A percentile compares a stretch with the other conserved stretches of the same genome.
These are phyloP conservation scores for Melanargia galathea DNA, from an alignment of 2,888 invertebrate species.

Conservation along the genomic window DNA sequence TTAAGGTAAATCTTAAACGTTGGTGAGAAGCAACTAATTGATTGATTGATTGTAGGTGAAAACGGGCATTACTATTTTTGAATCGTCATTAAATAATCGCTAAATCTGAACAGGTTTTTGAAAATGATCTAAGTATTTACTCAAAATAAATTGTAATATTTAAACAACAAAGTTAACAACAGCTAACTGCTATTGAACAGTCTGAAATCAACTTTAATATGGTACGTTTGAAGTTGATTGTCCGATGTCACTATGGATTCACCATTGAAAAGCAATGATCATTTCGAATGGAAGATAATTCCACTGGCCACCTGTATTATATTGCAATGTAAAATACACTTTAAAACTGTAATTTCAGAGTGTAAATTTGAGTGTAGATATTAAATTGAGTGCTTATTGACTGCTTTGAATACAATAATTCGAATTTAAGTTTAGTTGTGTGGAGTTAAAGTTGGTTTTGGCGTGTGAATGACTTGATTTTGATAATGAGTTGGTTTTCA, in stretches of 20 bases:
- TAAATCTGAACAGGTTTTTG: no score
- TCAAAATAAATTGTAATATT: no score
- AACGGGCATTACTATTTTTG: no score
- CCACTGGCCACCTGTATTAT: conserved; percentile 67
- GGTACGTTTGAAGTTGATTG: conserved; percentile 45
- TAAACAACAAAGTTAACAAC: no score
- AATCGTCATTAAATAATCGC: no score
- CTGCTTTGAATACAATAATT: conserved; percentile 34
- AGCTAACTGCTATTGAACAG: no score
- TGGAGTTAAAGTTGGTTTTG: conserved; percentile 36
- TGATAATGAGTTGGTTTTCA: conserved; percentile 54
- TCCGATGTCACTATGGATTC: conserved; percentile 35
- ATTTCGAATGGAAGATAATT: conserved; percentile 68
- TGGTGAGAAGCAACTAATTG: no score
- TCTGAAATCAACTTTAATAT: conserved; percentile 29
- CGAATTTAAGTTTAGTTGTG: conserved; percentile 33
- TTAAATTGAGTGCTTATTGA: conserved; percentile 38
- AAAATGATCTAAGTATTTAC: no score
- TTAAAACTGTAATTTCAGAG: conserved; percentile 42
- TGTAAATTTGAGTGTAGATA: conserved; percentile 38
- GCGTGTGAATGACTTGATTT: conserved; percentile 28
- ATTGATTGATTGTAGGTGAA: no score
- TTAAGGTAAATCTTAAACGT: no score
- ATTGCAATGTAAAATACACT: conserved; percentile 41
- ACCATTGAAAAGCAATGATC: conserved; percentile 62